These are phyloP conservation scores for Panagrolaimus sp. DNA, from an alignment of 1,140 invertebrate species.

Conservation along the genomic window DNA sequence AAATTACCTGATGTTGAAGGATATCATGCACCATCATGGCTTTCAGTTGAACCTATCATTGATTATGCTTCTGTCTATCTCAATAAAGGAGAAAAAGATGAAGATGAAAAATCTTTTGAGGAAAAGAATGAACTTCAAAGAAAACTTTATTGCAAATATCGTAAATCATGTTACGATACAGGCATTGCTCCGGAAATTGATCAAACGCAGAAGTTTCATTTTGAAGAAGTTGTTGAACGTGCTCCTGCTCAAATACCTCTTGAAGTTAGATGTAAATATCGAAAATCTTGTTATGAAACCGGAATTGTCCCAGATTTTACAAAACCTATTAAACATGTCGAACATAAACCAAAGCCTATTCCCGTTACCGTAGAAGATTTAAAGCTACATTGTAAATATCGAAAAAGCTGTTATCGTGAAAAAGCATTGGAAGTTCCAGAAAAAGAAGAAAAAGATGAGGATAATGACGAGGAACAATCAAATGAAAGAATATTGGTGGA, in stretches of 20 bases:
- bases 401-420: constrained; percentile 28
- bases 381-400: not conserved
- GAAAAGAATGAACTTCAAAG: constrained; percentile 33
- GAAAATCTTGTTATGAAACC: constrained; percentile 27
- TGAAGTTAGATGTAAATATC: constrained; percentile 23
- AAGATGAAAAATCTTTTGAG: constrained; percentile 17
- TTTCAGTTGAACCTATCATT: not conserved
- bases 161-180: constrained; percentile 37
- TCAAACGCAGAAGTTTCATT: not conserved
- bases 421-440: constrained; percentile 28
- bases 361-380: constrained; percentile 10
- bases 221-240: constrained; percentile 10
- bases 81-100: not conserved
- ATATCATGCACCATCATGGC: constrained; percentile 6
- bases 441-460: not conserved
- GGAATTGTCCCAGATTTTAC: constrained; percentile 28
- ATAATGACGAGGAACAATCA: not conserved
- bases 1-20: constrained; percentile 26
- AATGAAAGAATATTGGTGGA: not conserved
- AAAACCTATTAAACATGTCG: not conserved
- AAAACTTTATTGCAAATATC: constrained; percentile 39
- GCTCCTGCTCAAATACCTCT: not conserved
- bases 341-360: constrained; percentile 21
- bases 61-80: not conserved
- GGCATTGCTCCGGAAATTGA: constrained; percentile 25